Conservation (phyloP, 2,888 invertebrate species). For the Chironomus tentans region DNA sequence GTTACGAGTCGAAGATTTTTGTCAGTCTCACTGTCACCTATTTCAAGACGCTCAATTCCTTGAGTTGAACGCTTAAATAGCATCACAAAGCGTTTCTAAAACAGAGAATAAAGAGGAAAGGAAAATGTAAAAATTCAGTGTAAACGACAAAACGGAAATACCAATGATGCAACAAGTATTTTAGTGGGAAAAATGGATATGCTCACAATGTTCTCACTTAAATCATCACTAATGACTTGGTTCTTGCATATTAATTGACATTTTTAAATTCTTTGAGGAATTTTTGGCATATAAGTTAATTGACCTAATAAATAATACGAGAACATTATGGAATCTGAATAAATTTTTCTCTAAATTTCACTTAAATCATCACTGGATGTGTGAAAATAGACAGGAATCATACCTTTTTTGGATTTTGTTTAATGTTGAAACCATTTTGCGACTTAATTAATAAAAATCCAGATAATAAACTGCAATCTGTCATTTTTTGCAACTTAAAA, state of each 20-base stretch:
- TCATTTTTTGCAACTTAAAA: not conserved
- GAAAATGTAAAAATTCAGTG: not conserved
- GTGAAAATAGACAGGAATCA: slow-evolving; percentile 23
- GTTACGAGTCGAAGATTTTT: slow-evolving; percentile 68
- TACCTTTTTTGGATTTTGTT: slow-evolving; percentile 69
- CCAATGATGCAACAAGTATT: slow-evolving; percentile 7
- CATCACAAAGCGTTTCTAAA: slow-evolving; percentile 52
- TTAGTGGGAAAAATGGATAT: not conserved
- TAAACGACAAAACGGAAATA: slow-evolving; percentile 13
- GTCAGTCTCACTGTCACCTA: slow-evolving; percentile 73
- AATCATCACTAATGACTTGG: not conserved
- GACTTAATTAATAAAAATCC: slow-evolving; percentile 73
- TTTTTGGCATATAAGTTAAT: not conserved
- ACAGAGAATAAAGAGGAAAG: slow-evolving; percentile 6
- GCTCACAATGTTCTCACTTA: not conserved
- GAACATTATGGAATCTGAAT: not conserved
- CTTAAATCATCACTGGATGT: not conserved
- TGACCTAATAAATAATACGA: not conserved
- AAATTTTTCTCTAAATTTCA: not conserved
- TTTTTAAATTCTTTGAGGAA: not conserved
- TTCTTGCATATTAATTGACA: not conserved
- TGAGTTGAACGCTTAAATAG: slow-evolving; percentile 74
- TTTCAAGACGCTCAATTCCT: slow-evolving; percentile 76
- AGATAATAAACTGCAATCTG: slow-evolving; percentile 47
- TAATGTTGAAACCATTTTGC: slow-evolving; percentile 57